Base-by-base conservation (phyloP, 2,888 invertebrate species). In the Mimas tiliae region DNA sequence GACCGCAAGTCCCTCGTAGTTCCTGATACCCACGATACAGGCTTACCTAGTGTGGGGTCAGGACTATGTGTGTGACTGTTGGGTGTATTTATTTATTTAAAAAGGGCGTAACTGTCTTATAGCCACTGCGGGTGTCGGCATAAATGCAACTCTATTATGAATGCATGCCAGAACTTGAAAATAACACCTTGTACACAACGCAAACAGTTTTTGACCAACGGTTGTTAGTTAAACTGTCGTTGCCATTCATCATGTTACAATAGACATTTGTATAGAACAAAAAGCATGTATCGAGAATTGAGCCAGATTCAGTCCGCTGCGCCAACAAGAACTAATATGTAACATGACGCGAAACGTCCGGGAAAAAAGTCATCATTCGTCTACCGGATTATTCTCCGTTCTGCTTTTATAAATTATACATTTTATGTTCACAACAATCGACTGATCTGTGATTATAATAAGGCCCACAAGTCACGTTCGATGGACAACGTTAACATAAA, bases 401-500 rank as follows among this genome's bases (percentile, higher is more conserved):
- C 82, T 79, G 85, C 80, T 86, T 88, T 85, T 86, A 91, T 93
- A 91, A 89, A 91, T 91, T 89, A 92, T 90, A 88, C 89, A 91
- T 92, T 86, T 89, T 86, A 88, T 85, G 86, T 82, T 79, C 85
- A 82, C 87, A 90, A 92, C 91, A 91, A 92, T 90, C 89, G 88
- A 73, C 89, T 88, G 82, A 92, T 92, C 87, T 92, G 91, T 91
- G 88, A 93, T 92, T 92, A 87, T 91, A 93, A 93, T 92, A 89
- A 88, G 90, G 82, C 75, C 77, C 79, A 79, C 84, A 85, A 87
- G 86, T 87, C 87, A 88, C 86, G 87, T 86, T 85, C 85, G 83
- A 84, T 76, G 83, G 86, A 85, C 85, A 82, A 67, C 66, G 74
- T 69, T 72, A 77, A 79, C 75, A 75, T 77, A 81, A 75, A 72